Conservation (phyloP, 2,888 invertebrate genomes). For the Xanthorhoe spadicearia region DNA sequence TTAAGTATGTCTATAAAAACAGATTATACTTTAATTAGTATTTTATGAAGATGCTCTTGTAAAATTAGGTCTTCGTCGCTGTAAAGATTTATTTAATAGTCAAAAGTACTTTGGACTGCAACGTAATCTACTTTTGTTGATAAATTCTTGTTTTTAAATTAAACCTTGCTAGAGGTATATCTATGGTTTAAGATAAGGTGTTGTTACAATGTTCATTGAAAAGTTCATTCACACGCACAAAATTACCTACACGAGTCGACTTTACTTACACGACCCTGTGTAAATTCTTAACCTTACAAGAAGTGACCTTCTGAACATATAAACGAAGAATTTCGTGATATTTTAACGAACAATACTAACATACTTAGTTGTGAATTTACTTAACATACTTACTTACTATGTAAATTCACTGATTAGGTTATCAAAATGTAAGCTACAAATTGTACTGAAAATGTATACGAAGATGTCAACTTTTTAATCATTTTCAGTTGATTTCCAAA, state of each 20-base stretch:
- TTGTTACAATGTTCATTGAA: background rate
- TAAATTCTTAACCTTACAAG: constrained; percentile 10
- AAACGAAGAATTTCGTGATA: constrained; percentile 1
- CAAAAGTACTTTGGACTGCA: background rate
- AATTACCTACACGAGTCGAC: background rate
- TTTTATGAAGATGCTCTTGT: background rate
- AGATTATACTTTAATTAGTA: no score
- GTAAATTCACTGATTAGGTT: background rate
- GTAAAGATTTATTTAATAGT: background rate
- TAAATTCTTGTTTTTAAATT: background rate
- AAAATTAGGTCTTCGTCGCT: background rate
- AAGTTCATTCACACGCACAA: constrained; percentile 6
- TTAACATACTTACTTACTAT: no score
- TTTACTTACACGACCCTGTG: background rate
- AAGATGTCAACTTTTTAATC: background rate
- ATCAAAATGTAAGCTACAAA: background rate
- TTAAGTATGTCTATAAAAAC: no score
- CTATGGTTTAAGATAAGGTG: background rate
- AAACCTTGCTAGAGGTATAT: background rate
- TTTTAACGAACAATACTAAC: background rate
- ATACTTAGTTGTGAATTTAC: constrained; percentile 1
- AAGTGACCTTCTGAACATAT: constrained; percentile 3
- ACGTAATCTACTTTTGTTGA: background rate
- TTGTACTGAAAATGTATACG: no score
- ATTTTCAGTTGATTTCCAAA: background rate